Percentiles rank a stretch among this genome's conserved stretches.
Conservation (phyloP, 1,140 invertebrate genomes). For the Pseudomyrmex flavicornis region DNA sequence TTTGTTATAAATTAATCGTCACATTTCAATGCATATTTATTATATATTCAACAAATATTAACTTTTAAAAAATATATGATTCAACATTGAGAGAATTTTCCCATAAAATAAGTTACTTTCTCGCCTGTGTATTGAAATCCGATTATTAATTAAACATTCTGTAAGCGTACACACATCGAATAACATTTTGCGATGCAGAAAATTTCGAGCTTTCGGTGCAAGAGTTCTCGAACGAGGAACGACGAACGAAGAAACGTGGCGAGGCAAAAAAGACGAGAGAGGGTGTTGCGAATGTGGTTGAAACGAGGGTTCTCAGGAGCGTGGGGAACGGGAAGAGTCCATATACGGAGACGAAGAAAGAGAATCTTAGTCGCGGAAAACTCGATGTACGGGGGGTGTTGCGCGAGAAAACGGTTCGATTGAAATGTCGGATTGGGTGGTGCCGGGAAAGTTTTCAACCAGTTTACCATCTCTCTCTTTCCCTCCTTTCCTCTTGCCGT, state of each 20-base stretch:
- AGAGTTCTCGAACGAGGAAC: constrained; percentile 36
- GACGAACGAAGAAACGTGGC: constrained; percentile 29
- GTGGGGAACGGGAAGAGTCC: too few species aligned
- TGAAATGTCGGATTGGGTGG: constrained; percentile 63
- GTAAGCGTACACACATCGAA: neutral
- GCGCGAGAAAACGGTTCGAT: constrained; percentile 67
- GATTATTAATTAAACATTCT: constrained; percentile 47
- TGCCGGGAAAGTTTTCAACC: constrained; percentile 68
- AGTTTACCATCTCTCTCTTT: constrained; percentile 44
- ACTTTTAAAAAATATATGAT: neutral
- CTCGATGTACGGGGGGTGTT: constrained; percentile 60
- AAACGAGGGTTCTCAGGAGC: neutral
- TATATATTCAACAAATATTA: neutral
- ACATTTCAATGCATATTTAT: too few species aligned
- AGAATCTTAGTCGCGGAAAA: constrained; percentile 62
- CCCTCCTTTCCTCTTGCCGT: neutral
- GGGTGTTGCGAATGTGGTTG: constrained; percentile 38
- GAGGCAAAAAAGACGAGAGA: constrained; percentile 43
- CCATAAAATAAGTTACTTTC: neutral
- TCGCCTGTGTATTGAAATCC: constrained; percentile 18
- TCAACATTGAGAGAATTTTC: neutral
- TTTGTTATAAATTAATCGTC: too few species aligned
- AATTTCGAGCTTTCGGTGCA: constrained; percentile 41
- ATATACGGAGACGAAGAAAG: constrained; percentile 48
- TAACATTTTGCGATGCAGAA: constrained; percentile 48